Evolutionary conservation across 2,113 vertebrate genomes (phyloP).

Genomic region (Tychaedon coryphoeus): DNA sequence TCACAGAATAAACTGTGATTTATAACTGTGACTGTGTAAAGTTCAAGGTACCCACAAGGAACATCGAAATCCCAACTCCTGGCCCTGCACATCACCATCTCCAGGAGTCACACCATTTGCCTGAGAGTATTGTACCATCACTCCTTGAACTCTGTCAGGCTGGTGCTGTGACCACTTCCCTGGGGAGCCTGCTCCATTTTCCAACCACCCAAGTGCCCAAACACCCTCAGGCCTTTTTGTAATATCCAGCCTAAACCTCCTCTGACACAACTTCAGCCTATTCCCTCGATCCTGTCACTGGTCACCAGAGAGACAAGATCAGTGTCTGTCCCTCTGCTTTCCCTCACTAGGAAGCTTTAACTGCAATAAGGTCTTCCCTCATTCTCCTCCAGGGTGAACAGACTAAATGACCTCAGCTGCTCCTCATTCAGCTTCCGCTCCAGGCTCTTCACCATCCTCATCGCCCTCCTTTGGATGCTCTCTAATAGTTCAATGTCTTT

Average conservation of each 20-base stretch:
- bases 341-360: accelerated
- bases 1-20: not conserved
- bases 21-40: not conserved
- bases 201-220: not conserved
- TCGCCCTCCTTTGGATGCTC: accelerated
- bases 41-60: not conserved
- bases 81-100: too few species aligned
- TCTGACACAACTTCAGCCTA: not conserved
- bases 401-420: not conserved
- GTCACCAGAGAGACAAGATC: not conserved
- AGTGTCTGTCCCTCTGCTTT: not conserved
- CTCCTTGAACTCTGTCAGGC: not conserved
- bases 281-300: not conserved
- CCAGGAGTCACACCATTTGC: not conserved
- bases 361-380: not conserved
- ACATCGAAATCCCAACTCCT: accelerated
- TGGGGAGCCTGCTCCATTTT: not conserved
- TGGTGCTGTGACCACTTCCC: not conserved
- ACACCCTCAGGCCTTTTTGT: accelerated
- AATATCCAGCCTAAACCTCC: not conserved
- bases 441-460: not conserved
- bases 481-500: not conserved
- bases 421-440: not conserved
- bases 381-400: not conserved
- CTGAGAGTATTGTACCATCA: not conserved